Conservation (phyloP, 2,113 vertebrate species). For the Calidris pygmaea region DNA sequence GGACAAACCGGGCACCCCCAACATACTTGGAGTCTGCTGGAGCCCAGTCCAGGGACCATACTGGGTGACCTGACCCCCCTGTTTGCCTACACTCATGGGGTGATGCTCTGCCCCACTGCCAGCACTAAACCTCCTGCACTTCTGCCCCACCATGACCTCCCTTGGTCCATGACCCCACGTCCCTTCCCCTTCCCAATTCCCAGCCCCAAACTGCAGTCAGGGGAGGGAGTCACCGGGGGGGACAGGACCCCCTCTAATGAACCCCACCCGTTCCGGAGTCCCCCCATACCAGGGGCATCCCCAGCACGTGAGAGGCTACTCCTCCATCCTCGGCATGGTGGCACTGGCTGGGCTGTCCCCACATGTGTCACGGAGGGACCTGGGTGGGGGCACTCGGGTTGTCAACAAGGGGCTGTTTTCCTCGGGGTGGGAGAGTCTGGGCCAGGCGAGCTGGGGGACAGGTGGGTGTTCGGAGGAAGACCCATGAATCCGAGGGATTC, state of each 20-base stretch:
- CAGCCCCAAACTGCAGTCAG: background rate
- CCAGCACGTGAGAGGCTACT: background rate
- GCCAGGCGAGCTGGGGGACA: background rate
- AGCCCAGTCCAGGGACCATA: background rate
- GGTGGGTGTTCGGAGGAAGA: slow-evolving; percentile 40
- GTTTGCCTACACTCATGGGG: accelerated
- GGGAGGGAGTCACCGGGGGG: background rate
- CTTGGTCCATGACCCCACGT: background rate
- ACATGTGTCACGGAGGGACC: background rate
- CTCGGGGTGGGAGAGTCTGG: background rate
- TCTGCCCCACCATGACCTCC: background rate
- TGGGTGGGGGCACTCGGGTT: accelerated
- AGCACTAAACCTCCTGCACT: background rate
- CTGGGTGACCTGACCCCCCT: background rate
- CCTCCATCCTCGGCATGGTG: background rate
- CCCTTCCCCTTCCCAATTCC: background rate
- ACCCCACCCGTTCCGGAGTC: background rate
- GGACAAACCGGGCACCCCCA: background rate
- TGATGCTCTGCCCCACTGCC: background rate
- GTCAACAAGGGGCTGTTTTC: slow-evolving; percentile 17
- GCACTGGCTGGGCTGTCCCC: accelerated
- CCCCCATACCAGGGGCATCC: background rate
- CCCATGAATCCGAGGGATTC: slow-evolving; percentile 35
- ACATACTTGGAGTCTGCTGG: background rate
- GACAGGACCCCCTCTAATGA: background rate